Evolutionary conservation across 2,113 vertebrate species (phyloP), one percentile per base, ranked within the genome.

Genomic region (Terrapene triunguis): DNA sequence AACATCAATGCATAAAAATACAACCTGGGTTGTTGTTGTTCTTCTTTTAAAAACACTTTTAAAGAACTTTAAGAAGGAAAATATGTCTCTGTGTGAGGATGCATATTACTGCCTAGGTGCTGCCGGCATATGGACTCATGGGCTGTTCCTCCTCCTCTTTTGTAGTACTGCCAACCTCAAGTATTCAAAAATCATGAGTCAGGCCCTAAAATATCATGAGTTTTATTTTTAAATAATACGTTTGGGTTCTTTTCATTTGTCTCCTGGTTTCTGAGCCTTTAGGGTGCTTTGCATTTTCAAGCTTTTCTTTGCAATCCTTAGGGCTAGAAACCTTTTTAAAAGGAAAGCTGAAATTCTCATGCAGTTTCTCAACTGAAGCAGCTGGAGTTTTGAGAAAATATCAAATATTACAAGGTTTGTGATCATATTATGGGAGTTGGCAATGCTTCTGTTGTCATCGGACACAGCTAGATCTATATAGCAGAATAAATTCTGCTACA

Each of bases 31-130:
- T 85, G 25, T 57, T 94, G 32, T 86, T 88, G 59, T 55, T 38
- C 38, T 82, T 42, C 54, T 74, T 94, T 80, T 21, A 27, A 94
- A 94, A 92, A 90, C 42, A 76, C 51, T 89, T 85, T 90, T 65
- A 54, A 8, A 62, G 19, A 86, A 55, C 82, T 44, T 86, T 82
- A 89, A 38, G 13, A 74, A 74, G 87, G 85, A 22, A 92, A 87
- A n/a, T 42, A 80, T 5, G 47, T 59, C 65, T 1, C 4, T 82
- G 57, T 8, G 32, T 65, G 32, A n/a, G 32, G 35, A 65, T 65
- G 32, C 32, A 65, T 65, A n/a, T 65, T 19, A 13, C 44, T 89
- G 4, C 55, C 48, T 82, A 32, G 38, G 74, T 13, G 69, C 80
- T 93, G 5, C 80, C 88, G 11, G 8, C 29, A 82, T 72, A n/a